Base-by-base conservation (phyloP, 2,113 vertebrate species). In the Clarias gariepinus region DNA sequence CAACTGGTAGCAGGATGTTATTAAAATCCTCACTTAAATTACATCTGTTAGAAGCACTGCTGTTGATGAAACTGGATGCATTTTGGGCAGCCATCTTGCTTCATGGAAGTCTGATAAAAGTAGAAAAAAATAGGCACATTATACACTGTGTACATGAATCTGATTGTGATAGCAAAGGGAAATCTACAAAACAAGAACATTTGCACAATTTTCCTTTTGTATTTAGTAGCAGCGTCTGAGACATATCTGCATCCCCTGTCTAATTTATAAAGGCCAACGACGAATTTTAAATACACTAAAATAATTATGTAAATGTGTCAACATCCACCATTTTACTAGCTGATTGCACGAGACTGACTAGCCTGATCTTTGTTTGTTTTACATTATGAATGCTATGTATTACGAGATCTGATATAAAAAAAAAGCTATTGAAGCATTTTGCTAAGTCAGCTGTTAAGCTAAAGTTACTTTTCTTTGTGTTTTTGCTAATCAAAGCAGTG, bases 11-110 rank as follows among this genome's bases (percentile, higher is more conserved):
- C 28, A 99, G 95, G 84, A 99, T 90, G 7, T 97, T 97, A 63
- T 98, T 99, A 89, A 98, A 98, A 25, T 96, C 93, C 87, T 99
- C 97, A 0, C 96, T 88, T n/a, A 98, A 97, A 0, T 88, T 23
- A 81, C 98, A 99, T 4, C 0, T 66, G 23, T 84, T 81, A 93
- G 91, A 95, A 95, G 19, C 28, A 28, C 82, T 93, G 87, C 0
- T 4, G 16, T 93, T 94, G 21, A 21, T 9, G 13, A 3, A 3
- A 11, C 11, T 52, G 3, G 74, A 89, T 6, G 60, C 6, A 87
- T 87, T 91, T 11, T 5, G 19, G 25, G n/a, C 33, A 15, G 25
- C 69, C 94, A 95, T 95, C 16, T 81, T 91, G 79, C 28, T 82
- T 53, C 30, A 66, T 36, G 18, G 79, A 87, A 36, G 78, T 87